Evolutionary conservation across 2,797 vertebrate species (phyloP).

Genomic region (Cyprinodon diabolis): DNA sequence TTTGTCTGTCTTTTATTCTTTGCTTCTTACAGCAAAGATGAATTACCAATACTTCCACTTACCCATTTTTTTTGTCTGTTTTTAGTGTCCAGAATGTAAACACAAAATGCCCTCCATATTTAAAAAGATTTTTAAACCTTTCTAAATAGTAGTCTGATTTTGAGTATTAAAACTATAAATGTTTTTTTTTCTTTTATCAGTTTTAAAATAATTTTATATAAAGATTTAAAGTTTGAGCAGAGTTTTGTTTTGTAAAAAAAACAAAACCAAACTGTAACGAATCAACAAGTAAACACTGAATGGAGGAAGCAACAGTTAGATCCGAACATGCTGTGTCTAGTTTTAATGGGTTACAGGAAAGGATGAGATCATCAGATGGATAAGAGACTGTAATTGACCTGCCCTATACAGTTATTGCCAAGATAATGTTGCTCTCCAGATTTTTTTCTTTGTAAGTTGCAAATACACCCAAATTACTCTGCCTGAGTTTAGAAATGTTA

Average conservation of each 20-base stretch:
- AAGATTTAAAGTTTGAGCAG: background rate
- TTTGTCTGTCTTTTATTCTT: background rate
- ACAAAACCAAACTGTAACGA: background rate
- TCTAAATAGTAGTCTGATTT: background rate
- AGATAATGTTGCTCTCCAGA: background rate
- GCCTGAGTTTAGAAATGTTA: background rate
- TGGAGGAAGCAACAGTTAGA: background rate
- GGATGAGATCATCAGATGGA: background rate
- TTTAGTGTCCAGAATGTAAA: too few relatives aligned
- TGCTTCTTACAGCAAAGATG: background rate
- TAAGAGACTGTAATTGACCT: background rate
- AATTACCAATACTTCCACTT: background rate
- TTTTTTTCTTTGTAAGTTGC: background rate
- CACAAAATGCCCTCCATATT: background rate
- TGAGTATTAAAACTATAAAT: background rate
- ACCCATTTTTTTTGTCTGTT: too few relatives aligned
- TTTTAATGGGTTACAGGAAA: background rate
- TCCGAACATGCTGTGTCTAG: background rate
- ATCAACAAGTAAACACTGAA: background rate
- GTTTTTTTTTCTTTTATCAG: background rate
- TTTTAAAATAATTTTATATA: background rate
- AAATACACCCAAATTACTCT: background rate
- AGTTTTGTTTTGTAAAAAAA: background rate
- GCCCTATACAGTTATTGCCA: background rate
- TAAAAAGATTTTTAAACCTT: background rate